Base-by-base conservation (phyloP, 1,140 invertebrate genomes). In the Brevipalpus yothersi region DNA sequence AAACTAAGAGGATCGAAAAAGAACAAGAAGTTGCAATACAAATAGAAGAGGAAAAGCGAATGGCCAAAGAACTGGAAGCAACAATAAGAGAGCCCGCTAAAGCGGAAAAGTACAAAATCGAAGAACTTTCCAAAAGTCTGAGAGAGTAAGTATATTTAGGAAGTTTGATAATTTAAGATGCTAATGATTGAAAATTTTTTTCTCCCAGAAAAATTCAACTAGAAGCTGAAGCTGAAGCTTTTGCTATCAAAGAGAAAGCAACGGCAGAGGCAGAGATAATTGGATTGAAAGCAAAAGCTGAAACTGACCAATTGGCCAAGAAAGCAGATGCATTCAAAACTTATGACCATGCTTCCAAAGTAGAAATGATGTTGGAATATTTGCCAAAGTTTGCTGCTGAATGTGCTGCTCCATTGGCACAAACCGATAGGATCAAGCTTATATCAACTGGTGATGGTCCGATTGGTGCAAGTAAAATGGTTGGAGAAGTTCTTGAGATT, bases 121-220 rank as follows among this genome's bases (percentile, higher is more conserved):
- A 94, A 70, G 93, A 92, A 72, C 70, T 94, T 55, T 89, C 91
- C 9, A 88, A 94, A 70, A 91, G 90, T 12, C 84, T 92, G 70
- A 72, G 67, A 69, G 60, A 13, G 62, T 15, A 61, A 66, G 40
- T 78, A 87, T 45, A 2, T 45, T 10, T 71, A 82, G 86, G 66
- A n/a, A n/a, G n/a, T n/a, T n/a, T n/a, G n/a, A n/a, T n/a, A n/a
- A n/a, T n/a, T n/a, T n/a, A n/a, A n/a, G n/a, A 83, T 81, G 63
- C 85, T 94, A 75, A 91, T 86, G 1, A 82, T 96, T 42, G 78
- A 76, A 12, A 90, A 91, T 7, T 79, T 81, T 66, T 92, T 88
- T 90, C 95, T 62, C 86, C 86, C 12, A 88, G 94, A 67, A 81
- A 80, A 64, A 94, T 93, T 65, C 82, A 84, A 64, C 76, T 89